phyloP scores from a whole-genome alignment of 2,113 vertebrate species.

The Taxidea taxus region DNA sequence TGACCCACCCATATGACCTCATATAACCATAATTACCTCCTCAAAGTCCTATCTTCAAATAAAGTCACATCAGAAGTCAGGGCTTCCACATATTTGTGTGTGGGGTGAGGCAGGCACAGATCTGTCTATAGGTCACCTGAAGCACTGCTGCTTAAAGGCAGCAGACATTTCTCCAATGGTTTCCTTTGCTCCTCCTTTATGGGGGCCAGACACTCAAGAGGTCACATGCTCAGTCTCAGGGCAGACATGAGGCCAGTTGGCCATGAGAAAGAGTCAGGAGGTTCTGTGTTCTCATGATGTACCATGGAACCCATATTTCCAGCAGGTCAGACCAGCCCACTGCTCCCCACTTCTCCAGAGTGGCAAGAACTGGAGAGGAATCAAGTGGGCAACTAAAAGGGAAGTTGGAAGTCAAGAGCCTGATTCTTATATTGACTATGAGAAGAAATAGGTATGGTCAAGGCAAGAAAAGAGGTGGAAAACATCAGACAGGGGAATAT shows the following conservation, averaged over 20 bases:
- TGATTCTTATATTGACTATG: neutral
- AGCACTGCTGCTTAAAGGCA: neutral
- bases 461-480: neutral
- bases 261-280: neutral
- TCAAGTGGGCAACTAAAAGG: neutral
- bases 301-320: no score
- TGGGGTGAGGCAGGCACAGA: accelerated
- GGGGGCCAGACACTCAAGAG: neutral
- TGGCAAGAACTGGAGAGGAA: neutral
- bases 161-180: neutral
- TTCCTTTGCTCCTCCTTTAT: neutral
- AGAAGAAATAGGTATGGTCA: neutral
- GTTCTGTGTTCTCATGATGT: no score
- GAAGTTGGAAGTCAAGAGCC: neutral
- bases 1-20: neutral
- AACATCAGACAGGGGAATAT: no score
- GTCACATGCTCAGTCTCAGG: neutral
- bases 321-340: neutral
- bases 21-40: neutral
- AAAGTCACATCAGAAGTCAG: neutral
- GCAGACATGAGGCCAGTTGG: neutral
- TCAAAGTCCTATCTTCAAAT: neutral
- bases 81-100: neutral
- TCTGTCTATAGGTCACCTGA: no score
- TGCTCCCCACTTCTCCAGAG: neutral